phyloP scores from a whole-genome alignment of 2,797 vertebrate species.

The Aeoliscus strigatus region DNA sequence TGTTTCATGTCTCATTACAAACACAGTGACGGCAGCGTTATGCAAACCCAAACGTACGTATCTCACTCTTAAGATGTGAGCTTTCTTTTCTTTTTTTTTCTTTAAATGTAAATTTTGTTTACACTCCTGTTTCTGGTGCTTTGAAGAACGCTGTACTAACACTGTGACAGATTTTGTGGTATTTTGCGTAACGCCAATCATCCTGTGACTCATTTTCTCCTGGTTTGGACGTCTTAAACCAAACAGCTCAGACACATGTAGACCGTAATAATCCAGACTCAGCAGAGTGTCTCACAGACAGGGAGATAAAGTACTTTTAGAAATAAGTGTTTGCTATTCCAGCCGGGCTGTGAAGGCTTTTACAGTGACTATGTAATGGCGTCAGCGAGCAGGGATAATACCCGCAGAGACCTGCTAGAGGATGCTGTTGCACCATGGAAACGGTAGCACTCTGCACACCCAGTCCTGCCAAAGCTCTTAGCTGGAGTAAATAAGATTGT shows the following conservation, averaged over 20 bases:
- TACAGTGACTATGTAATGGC: slow-evolving; percentile 29
- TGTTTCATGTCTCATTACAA: no score
- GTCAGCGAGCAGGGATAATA: slow-evolving; percentile 6
- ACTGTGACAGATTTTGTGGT: slow-evolving; percentile 24
- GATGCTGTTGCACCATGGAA: slow-evolving; percentile 57
- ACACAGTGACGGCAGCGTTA: no score
- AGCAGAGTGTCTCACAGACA: slow-evolving; percentile 33
- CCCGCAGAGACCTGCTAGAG: slow-evolving; percentile 46
- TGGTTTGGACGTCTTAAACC: slow-evolving; percentile 12
- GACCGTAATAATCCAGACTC: slow-evolving; percentile 38
- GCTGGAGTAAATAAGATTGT: slow-evolving; percentile 72
- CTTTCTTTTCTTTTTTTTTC: no score
- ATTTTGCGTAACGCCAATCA: slow-evolving; percentile 40
- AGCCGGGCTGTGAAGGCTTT: slow-evolving; percentile 25
- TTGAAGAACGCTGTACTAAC: slow-evolving; percentile 12
- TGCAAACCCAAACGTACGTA: no score
- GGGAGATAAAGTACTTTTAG: slow-evolving; percentile 37
- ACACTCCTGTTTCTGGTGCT: slow-evolving; percentile 9
- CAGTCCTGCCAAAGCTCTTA: slow-evolving; percentile 50
- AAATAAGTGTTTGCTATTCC: slow-evolving; percentile 49
- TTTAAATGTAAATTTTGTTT: slow-evolving; percentile 33
- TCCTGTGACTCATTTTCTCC: slow-evolving; percentile 29
- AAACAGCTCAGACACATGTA: slow-evolving; percentile 32
- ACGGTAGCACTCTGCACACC: slow-evolving; percentile 21
- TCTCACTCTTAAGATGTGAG: no score